A percentile compares a stretch with the other conserved stretches of the same genome.
These are phyloP conservation scores for Gallinago stenura DNA, from an alignment of 2,797 vertebrate species.

Conservation along the genomic window DNA sequence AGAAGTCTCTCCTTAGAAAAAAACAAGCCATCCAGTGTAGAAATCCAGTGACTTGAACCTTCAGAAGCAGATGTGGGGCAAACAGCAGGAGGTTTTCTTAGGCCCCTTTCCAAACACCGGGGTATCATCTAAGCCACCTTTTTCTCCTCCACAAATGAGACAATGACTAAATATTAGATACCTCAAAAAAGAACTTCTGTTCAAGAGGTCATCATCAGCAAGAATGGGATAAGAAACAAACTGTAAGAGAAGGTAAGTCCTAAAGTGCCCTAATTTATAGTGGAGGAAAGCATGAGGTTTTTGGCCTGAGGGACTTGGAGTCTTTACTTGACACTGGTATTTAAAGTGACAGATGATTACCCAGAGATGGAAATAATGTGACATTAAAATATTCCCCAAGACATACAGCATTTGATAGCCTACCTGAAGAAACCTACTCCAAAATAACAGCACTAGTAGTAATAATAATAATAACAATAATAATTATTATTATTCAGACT, in stretches of 20 bases:
- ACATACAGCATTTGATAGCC: conserved; percentile 11
- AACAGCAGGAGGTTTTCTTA: background rate
- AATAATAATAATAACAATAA: background rate
- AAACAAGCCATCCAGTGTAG: background rate
- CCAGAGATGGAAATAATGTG: conserved; percentile 50
- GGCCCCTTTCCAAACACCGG: background rate
- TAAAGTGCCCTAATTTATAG: conserved; percentile 46
- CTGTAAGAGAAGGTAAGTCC: background rate
- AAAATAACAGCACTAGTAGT: background rate
- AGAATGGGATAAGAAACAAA: background rate
- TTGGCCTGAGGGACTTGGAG: conserved; percentile 59
- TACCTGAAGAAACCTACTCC: background rate
- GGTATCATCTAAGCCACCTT: background rate
- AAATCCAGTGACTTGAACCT: background rate
- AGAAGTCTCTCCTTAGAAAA: background rate
- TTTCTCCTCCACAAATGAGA: background rate
- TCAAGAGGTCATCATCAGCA: background rate
- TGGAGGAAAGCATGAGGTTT: conserved; percentile 32
- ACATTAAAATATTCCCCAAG: conserved; percentile 63
- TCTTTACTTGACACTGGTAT: conserved; percentile 49
- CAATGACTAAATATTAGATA: background rate
- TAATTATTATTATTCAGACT: background rate
- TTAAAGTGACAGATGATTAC: conserved; percentile 64
- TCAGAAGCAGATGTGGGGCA: background rate
- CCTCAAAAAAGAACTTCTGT: background rate